A percentile compares a stretch with the other conserved stretches of the same genome.
Conservation (phyloP, 2,797 vertebrate species). For the Distichodus sexfasciatus region DNA sequence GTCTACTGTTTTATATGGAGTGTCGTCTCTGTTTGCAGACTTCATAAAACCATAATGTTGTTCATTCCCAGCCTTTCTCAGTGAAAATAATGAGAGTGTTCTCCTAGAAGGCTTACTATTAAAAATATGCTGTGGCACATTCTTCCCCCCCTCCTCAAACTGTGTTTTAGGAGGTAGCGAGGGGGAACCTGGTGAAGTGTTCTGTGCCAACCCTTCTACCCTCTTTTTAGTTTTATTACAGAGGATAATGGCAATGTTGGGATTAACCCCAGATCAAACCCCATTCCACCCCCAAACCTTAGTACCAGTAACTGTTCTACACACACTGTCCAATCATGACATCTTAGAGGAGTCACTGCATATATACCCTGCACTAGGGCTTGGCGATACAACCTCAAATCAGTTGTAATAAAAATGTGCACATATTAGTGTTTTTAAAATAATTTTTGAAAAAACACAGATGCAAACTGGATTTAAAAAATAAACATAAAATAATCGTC, state of each 20-base stretch:
- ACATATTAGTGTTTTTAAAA: too few species aligned
- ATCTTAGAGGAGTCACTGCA: slow-evolving; percentile 71
- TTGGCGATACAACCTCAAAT: too few species aligned
- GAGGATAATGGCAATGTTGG: slow-evolving; percentile 35
- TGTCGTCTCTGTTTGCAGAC: neutral
- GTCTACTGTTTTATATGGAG: neutral
- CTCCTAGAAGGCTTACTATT: neutral
- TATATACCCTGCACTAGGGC: too few species aligned
- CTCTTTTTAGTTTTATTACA: slow-evolving; percentile 48
- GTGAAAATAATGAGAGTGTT: slow-evolving; percentile 6
- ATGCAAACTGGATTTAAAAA: too few species aligned
- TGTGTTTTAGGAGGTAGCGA: neutral
- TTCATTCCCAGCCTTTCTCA: neutral
- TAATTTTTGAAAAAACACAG: too few species aligned
- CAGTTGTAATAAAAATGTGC: too few species aligned
- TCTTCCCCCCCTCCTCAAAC: neutral
- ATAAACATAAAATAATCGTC: too few species aligned
- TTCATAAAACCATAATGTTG: neutral
- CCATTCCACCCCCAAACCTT: neutral
- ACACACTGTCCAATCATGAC: slow-evolving; percentile 26
- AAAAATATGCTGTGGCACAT: neutral
- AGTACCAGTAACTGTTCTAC: slow-evolving; percentile 1
- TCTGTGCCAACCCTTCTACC: neutral
- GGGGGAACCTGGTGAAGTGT: neutral
- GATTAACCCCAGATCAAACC: slow-evolving; percentile 48